Conservation (phyloP, 2,888 invertebrate species). For the Oligia latruncula region DNA sequence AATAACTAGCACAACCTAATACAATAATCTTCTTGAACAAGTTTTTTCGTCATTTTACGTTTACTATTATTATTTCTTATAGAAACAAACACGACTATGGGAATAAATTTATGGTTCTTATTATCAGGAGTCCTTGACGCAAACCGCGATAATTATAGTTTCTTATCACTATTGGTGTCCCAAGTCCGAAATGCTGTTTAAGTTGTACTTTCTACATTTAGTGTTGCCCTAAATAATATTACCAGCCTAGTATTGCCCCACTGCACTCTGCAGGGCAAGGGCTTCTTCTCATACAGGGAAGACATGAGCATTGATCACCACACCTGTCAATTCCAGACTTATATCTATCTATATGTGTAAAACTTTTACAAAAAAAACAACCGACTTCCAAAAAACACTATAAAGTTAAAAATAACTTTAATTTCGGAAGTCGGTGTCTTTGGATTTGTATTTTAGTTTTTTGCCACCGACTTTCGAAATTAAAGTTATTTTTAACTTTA, state of each 20-base stretch:
- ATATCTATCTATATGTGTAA: no score
- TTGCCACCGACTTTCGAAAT: no score
- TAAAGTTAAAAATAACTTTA: no score
- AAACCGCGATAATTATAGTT: constrained; percentile 62
- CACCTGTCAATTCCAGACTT: not conserved
- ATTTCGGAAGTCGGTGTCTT: no score
- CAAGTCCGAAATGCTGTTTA: constrained; percentile 40
- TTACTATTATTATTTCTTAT: constrained; percentile 1
- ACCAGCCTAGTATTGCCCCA: not conserved
- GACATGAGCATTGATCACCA: not conserved
- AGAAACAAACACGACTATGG: constrained; percentile 29
- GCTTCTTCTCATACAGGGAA: not conserved
- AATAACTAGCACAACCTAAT: no score
- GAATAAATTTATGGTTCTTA: constrained; percentile 49
- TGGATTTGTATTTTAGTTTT: no score
- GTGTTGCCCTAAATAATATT: not conserved
- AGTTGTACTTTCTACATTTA: constrained; percentile 2
- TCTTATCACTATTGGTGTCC: constrained; percentile 64
- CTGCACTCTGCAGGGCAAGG: not conserved
- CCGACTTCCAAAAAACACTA: no score
- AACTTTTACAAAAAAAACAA: no score
- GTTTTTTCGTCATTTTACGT: not conserved
- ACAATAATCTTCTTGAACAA: not conserved
- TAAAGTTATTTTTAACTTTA: no score
- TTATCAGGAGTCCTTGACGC: constrained; percentile 62